Evolutionary conservation across 2,113 vertebrate species (phyloP).

Genomic region (Chloebia gouldiae): DNA sequence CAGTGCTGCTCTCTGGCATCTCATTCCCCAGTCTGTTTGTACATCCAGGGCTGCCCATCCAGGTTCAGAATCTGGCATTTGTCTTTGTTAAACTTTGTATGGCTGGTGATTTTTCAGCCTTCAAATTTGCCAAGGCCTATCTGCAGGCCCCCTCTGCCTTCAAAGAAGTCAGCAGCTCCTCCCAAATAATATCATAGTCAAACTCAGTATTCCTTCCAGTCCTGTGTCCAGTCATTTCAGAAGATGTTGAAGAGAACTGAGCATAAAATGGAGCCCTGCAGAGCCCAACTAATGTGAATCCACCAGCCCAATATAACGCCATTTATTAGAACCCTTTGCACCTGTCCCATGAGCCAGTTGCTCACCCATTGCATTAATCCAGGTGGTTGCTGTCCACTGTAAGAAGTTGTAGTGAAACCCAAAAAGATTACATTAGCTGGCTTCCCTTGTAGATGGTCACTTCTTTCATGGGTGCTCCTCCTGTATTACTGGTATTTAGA

Average conservation of each 20-base stretch:
- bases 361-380: neutral
- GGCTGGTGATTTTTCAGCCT: neutral
- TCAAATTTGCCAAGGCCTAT: neutral
- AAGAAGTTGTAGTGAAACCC: neutral
- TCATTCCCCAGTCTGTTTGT: neutral
- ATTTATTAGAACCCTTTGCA: rapidly evolving
- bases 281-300: too few species aligned
- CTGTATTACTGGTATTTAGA: neutral
- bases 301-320: neutral
- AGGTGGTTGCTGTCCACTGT: neutral
- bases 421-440: neutral
- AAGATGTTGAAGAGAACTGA: neutral
- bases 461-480: neutral
- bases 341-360: neutral
- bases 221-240: neutral
- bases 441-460: neutral
- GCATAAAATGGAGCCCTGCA: neutral
- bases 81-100: neutral
- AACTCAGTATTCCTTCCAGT: neutral
- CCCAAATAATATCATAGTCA: neutral
- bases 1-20: neutral
- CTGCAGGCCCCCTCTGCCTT: neutral
- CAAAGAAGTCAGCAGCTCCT: neutral
- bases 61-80: neutral
- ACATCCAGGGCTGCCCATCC: neutral